Conservation (phyloP, 2,888 invertebrate species). For the Alcis repandata region DNA sequence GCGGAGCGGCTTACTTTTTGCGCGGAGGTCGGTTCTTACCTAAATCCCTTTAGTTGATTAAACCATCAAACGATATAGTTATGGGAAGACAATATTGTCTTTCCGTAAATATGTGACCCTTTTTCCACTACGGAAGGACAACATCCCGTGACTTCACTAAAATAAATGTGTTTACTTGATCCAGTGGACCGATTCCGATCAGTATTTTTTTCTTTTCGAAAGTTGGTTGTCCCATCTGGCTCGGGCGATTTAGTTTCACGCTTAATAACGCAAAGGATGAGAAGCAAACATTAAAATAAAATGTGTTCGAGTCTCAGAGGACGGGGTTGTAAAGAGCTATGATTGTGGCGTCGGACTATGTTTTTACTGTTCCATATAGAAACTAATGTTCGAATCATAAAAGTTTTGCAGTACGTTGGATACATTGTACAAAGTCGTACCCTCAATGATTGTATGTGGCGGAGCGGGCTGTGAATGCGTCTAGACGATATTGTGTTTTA, state of each 20-base stretch:
- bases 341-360: constrained; percentile 42
- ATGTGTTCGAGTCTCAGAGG: constrained; percentile 39
- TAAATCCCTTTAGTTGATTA: constrained; percentile 52
- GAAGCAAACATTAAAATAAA: constrained; percentile 50
- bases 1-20: constrained; percentile 39
- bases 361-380: constrained; percentile 42
- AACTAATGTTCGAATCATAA: constrained; percentile 43
- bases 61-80: constrained; percentile 49
- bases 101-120: constrained; percentile 50
- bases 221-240: constrained; percentile 47
- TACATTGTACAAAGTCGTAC: constrained; percentile 43
- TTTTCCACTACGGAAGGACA: constrained; percentile 49
- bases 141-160: constrained; percentile 49
- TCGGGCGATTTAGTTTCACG: constrained; percentile 49
- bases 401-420: constrained; percentile 42
- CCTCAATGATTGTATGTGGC: constrained; percentile 47
- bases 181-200: constrained; percentile 48
- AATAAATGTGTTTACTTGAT: constrained; percentile 50
- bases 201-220: constrained; percentile 46
- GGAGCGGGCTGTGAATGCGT: constrained; percentile 61
- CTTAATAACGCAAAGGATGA: constrained; percentile 48
- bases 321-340: constrained; percentile 40
- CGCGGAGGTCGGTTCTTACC: constrained; percentile 44
- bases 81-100: constrained; percentile 50
- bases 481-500: constrained; percentile 69